Base-by-base conservation (phyloP, 2,797 vertebrate genomes). In the Chaenodraco wilsoni region DNA sequence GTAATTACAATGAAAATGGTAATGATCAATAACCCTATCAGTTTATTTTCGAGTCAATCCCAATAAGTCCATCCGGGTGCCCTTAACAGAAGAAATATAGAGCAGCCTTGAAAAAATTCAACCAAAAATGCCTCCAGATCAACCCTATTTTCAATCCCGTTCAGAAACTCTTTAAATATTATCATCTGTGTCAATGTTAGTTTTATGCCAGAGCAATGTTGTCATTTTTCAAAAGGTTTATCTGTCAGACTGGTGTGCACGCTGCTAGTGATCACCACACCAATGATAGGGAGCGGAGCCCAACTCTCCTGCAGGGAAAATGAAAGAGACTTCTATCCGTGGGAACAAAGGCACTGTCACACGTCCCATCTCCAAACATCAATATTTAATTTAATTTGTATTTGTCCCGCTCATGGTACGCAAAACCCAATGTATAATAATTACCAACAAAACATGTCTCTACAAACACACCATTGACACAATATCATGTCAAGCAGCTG, bases 261-360 rank as follows among this genome's bases (percentile, higher is more conserved):
- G 58, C 70, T 61, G 69, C 4, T 37, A 71, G 46, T 41, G 9
- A 40, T 76, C 44, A 54, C 56, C 59, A 54, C 54, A 70, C 17
- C 43, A 59, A 56, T 56, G 55, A 49, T 48, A 60, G 23, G n/a
- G 16, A 67, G 45, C 45, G 50, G 40, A 61, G 55, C 58, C 56
- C n/a, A 5, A 10, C 52, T 48, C 56, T 74, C 69, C 70, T 63
- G 31, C 48, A 43, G 66, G 23, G 72, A 64, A 74, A 78, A 65
- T 49, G 33, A 78, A 75, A 55, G 68, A 43, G 60, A 55, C 44
- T 68, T 5, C 17, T 40, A 37, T 69, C 50, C 7, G 2, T 21
- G 8, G 62, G 48, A 65, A 75, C 48, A 37, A 8, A 19, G 14
- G 12, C 40, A 16, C 62, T 23, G 52, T 48, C 63, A 14, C 66